Evolutionary conservation across 92 coral and sea anemone species (phyloP).

Genomic region (Palythoa heliodiscus): DNA sequence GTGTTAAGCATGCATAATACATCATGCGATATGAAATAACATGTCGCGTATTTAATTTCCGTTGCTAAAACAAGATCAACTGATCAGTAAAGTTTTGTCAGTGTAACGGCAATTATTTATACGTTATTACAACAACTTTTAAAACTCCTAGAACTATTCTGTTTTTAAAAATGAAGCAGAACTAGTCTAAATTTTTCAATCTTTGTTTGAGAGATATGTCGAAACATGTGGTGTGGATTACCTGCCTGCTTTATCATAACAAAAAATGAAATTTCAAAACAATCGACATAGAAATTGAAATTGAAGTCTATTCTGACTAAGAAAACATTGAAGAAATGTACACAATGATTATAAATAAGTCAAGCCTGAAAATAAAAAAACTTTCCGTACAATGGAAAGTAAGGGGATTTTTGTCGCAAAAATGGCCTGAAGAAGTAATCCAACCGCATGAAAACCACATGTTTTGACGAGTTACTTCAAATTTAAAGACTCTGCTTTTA

Average conservation of each 20-base stretch:
- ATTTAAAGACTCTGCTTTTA: background rate
- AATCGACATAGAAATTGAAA: background rate
- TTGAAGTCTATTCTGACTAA: background rate
- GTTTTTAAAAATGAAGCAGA: too few relatives aligned
- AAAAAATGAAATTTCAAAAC: background rate
- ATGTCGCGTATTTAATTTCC: background rate
- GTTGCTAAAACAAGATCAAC: background rate
- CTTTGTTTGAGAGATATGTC: too few relatives aligned
- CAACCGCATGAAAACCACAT: slow-evolving; percentile 31
- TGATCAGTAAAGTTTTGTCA: background rate
- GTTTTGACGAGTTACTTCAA: background rate
- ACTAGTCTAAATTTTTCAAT: too few relatives aligned
- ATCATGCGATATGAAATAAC: background rate
- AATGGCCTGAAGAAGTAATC: background rate
- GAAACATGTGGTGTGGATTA: too few relatives aligned
- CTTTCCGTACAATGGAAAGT: background rate
- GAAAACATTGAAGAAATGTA: slow-evolving; percentile 6
- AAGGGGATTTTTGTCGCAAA: background rate
- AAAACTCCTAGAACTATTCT: too few relatives aligned
- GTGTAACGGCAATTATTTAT: background rate
- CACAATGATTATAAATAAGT: background rate
- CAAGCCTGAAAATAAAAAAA: background rate
- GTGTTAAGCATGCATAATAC: too few relatives aligned
- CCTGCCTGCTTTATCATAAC: too few relatives aligned
- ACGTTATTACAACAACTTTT: background rate